These are phyloP conservation scores for Trachelus tabidus DNA, from an alignment of 2,888 invertebrate species.

Conservation along the genomic window DNA sequence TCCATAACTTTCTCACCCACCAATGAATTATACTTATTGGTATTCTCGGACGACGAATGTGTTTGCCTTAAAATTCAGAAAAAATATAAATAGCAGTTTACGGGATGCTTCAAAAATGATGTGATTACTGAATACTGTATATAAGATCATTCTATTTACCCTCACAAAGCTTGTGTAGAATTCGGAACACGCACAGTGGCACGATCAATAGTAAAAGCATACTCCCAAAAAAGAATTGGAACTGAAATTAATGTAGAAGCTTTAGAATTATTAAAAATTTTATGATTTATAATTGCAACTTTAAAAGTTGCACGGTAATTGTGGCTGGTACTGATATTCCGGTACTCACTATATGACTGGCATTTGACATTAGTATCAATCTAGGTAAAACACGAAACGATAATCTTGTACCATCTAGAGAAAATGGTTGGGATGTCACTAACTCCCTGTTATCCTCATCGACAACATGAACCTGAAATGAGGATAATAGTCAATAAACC, in stretches of 20 bases:
- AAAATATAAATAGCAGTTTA: slow-evolving; percentile 9
- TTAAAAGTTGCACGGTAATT: background rate
- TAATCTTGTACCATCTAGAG: slow-evolving; percentile 78
- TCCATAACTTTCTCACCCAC: slow-evolving; percentile 76
- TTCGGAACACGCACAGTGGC: slow-evolving; percentile 74
- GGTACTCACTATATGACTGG: slow-evolving; percentile 77
- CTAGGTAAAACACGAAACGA: slow-evolving; percentile 77
- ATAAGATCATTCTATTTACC: slow-evolving; percentile 55
- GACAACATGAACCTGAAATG: slow-evolving; percentile 69
- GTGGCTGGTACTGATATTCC: background rate
- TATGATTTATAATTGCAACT: too few species aligned
- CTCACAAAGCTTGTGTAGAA: slow-evolving; percentile 71
- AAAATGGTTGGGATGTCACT: slow-evolving; percentile 77
- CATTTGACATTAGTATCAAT: slow-evolving; percentile 82
- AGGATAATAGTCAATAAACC: background rate
- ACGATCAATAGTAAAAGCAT: slow-evolving; percentile 73
- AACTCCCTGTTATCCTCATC: slow-evolving; percentile 72
- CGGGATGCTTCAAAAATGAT: slow-evolving; percentile 4
- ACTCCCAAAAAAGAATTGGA: slow-evolving; percentile 76
- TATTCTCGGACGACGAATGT: slow-evolving; percentile 64
- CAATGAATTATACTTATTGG: slow-evolving; percentile 61
- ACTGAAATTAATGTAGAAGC: slow-evolving; percentile 67
- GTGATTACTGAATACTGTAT: background rate
- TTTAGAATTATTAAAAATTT: too few species aligned
- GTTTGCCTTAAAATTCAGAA: slow-evolving; percentile 58